Evolutionary conservation across 2,888 invertebrate genomes (phyloP).

Genomic region (Unio delphinus): DNA sequence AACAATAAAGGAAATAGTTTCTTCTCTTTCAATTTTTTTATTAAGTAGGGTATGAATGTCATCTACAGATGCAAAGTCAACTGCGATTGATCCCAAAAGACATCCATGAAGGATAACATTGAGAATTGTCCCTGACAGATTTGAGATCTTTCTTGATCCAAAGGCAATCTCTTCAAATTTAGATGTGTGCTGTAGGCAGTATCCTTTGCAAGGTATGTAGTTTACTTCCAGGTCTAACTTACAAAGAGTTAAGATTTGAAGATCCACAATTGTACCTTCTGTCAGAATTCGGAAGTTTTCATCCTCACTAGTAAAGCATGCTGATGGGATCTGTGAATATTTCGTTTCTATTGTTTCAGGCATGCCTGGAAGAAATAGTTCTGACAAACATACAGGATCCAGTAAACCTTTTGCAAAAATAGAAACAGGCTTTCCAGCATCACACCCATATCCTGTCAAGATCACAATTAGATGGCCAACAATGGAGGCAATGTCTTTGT

Average conservation of each 20-base stretch:
- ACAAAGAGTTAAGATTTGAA: too few species aligned
- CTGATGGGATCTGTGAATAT: not conserved
- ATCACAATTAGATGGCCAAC: conserved; percentile 5
- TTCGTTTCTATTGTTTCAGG: conserved; percentile 1
- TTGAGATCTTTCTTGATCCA: conserved; percentile 9
- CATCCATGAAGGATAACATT: conserved; percentile 14
- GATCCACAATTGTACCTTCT: too few species aligned
- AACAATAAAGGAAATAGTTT: too few species aligned
- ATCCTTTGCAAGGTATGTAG: too few species aligned
- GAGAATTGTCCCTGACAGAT: conserved; percentile 7
- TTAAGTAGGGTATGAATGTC: not conserved
- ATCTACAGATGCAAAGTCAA: not conserved
- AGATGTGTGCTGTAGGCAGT: too few species aligned
- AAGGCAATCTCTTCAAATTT: not conserved
- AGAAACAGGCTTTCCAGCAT: not conserved
- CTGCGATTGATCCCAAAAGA: conserved; percentile 17
- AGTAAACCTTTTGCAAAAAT: conserved; percentile 7
- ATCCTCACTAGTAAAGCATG: too few species aligned
- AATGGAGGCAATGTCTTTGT: conserved; percentile 9
- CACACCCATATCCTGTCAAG: not conserved
- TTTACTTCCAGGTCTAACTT: too few species aligned
- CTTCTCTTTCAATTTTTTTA: too few species aligned
- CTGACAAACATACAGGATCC: not conserved
- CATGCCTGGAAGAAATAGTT: conserved; percentile 7
- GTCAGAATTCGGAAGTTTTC: too few species aligned